Base-by-base conservation (phyloP, 2,888 invertebrate species). In the Melangyna quadrimaculata region DNA sequence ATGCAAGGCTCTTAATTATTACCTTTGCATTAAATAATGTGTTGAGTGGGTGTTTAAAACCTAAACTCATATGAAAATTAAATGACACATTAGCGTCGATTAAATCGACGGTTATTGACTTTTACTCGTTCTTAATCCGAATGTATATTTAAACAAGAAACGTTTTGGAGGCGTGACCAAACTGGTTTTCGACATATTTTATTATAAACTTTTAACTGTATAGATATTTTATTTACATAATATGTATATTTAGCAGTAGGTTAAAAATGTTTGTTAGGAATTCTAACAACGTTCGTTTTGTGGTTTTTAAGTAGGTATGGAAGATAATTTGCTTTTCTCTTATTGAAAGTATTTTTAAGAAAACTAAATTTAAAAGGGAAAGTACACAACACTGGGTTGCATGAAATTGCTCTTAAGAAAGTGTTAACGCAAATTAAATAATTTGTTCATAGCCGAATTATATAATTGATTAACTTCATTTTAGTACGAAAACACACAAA, bases 81-180 rank as follows among this genome's bases (percentile, higher is more conserved):
- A 40, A 45, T 70, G n/a, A 59, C 74, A 55, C 61, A 43, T 45
- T 29, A 14, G 37, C 14, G 19, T 19, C 35, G 29, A 81, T 73
- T 6, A 70, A 67, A 67, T 67, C 59, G 48, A 65, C 29, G 83
- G 69, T 74, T 82, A 69, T 82, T 78, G 83, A 83, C 78, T 78
- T 74, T 78, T 73, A 32, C 53, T n/a, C 22, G 35, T 51, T 29
- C 45, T 8, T 22, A 43, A 45, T 24, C 24, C 35, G 70, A 74
- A 51, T 24, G 35, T 24, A 24, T 10, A 4, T 73, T 43, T 53
- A 59, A 59, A 22, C 14, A 27, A 40, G 17, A 45, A 70, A 48
- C 72, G 69, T 74, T 78, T 83, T 65, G 70, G 70, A 78, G 71
- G 83, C 51, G 83, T 84, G 83, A 74, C 83, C 71, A 78, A 84